Base-by-base conservation (phyloP, 2,797 vertebrate genomes). In the Sebastiscus albofasciatus region DNA sequence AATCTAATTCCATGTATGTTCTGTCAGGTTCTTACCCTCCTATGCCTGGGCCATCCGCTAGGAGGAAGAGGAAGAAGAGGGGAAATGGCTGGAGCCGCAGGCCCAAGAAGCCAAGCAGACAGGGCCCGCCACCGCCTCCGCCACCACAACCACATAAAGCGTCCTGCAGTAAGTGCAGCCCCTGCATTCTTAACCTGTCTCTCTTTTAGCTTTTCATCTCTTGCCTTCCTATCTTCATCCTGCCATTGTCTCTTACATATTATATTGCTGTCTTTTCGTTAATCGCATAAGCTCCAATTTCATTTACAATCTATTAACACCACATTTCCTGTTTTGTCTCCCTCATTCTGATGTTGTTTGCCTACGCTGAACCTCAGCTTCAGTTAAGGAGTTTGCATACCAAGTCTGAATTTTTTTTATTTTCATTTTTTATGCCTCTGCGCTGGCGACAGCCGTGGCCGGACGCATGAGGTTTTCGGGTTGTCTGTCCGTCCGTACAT, bases 131-230 rank as follows among this genome's bases (percentile, higher is more conserved):
- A 2, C 77, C 73, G 27, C 86, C 87, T 70, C 72, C 83, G 10
- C 52, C 64, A 22, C 72, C 56, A 42, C 79, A 66, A 20, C 87
- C 90, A 67, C 94, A 92, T 65, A 97, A 96, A 95, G 94, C 96
- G 72, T 97, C 96, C 33, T 98, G 97, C 77, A 96, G 97, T 98
- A 97, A 96, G 97, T 94, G 29, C 24, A 59, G 14, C 60, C 20
- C 29, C 54, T 67, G 12, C 46, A 52, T 75, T 72, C 33, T 24
- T 70, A 24, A 72, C 34, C n/a, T 64, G 39, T 77, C 27, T 72
- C 8, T 34, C 3, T 73, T 71, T 22, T 58, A 65, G 33, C 12
- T 80, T 80, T 68, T 27, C 1, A 67, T 56, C 55, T 69, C 42
- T 60, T 60, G 14, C 54, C 24, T 55, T 62, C 26, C 20, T n/a